Percentiles rank a stretch among this genome's conserved stretches.
Conservation (phyloP, 1,140 invertebrate species). For the Drosophila kanapiae region DNA sequence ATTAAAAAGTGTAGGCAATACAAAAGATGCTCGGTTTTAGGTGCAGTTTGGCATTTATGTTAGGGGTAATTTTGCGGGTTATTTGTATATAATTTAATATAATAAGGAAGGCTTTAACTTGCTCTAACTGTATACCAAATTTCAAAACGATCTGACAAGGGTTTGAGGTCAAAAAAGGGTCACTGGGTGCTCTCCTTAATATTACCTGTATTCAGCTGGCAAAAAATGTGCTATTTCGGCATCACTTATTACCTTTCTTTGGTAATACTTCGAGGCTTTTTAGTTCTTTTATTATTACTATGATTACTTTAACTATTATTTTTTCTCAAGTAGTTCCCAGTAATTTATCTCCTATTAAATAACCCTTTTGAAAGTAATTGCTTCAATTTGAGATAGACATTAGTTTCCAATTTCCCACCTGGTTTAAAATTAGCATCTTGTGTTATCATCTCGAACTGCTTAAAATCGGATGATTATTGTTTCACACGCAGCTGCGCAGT, state of each 20-base stretch:
- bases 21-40: background rate
- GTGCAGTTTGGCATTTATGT: background rate
- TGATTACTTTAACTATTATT: no score
- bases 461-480: conserved; percentile 21
- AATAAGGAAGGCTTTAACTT: no score
- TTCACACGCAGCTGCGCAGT: conserved; percentile 53
- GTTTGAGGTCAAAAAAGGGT: background rate
- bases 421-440: no score
- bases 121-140: background rate
- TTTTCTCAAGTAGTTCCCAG: no score
- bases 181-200: background rate
- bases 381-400: background rate
- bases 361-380: no score
- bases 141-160: background rate
- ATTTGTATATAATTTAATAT: background rate
- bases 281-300: no score
- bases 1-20: background rate
- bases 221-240: no score
- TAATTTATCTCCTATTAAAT: no score
- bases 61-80: no score
- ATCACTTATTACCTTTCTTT: no score
- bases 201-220: background rate
- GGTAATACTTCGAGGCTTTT: background rate
- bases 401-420: background rate
- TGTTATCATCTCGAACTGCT: conserved; percentile 1